Conservation (phyloP, 2,888 invertebrate genomes). For the Microctonus brassicae region DNA sequence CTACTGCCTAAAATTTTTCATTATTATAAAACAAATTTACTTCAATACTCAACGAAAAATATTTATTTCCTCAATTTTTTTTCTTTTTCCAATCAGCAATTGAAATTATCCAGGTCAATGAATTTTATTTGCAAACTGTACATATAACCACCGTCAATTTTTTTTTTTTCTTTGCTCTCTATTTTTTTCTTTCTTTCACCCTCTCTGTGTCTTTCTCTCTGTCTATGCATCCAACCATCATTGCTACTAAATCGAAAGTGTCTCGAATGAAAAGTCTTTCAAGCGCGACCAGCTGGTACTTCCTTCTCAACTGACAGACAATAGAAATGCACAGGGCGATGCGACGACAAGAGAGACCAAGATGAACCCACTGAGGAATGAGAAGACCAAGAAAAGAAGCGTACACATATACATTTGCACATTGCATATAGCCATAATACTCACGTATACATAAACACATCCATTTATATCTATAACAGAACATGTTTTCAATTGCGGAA, state of each 20-base stretch:
- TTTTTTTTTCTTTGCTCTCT: neutral
- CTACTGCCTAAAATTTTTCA: neutral
- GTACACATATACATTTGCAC: neutral
- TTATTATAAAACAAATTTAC: neutral
- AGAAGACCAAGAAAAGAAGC: conserved; percentile 6
- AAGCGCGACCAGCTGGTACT: conserved; percentile 22
- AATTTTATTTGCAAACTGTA: conserved; percentile 19
- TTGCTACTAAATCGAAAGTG: conserved; percentile 24
- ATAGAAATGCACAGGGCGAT: neutral
- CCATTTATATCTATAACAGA: neutral
- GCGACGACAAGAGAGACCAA: neutral
- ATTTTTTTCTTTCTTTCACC: neutral
- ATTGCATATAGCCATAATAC: no score
- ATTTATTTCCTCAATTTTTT: neutral
- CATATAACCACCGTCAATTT: neutral
- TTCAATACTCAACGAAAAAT: neutral
- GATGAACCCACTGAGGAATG: neutral
- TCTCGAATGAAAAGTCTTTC: conserved; percentile 26
- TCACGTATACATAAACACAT: neutral
- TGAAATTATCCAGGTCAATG: conserved; percentile 22
- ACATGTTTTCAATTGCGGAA: conserved; percentile 18
- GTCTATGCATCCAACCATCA: neutral
- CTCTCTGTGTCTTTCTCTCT: neutral
- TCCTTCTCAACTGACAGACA: conserved; percentile 28
- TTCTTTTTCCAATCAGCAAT: conserved; percentile 18